Conservation (phyloP, 2,797 vertebrate genomes). For the Melopsittacus undulatus region DNA sequence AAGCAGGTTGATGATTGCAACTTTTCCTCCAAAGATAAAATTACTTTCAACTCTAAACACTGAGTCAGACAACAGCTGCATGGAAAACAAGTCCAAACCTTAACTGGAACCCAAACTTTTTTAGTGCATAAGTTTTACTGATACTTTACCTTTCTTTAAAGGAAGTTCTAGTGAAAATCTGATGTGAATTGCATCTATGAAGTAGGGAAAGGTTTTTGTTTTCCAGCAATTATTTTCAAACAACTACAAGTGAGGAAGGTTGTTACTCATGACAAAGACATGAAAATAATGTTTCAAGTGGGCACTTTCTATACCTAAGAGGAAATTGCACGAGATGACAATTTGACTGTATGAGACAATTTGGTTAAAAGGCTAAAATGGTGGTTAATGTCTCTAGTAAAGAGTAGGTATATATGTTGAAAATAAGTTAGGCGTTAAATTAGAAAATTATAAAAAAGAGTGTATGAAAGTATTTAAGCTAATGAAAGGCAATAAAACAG, state of each 20-base stretch:
- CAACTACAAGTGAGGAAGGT: neutral
- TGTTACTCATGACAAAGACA: neutral
- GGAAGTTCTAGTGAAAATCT: neutral
- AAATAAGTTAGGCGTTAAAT: neutral
- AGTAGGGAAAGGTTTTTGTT: neutral
- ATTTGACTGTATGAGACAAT: neutral
- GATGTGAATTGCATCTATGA: neutral
- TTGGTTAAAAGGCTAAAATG: neutral
- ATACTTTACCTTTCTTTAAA: neutral
- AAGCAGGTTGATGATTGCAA: neutral
- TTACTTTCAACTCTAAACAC: neutral
- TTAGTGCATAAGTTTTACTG: neutral
- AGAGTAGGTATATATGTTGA: neutral
- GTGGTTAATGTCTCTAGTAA: neutral
- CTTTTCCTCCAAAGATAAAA: constrained; percentile 2
- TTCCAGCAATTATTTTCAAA: neutral
- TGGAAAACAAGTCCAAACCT: neutral
- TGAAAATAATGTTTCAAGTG: neutral
- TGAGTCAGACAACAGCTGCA: neutral
- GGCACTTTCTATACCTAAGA: neutral
- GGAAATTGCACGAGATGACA: neutral
- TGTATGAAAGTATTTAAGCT: neutral
- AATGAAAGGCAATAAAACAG: neutral
- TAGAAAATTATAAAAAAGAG: neutral
- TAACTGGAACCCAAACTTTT: neutral